phyloP scores from a whole-genome alignment of 2,797 vertebrate genomes.

The Australoheros facetus region DNA sequence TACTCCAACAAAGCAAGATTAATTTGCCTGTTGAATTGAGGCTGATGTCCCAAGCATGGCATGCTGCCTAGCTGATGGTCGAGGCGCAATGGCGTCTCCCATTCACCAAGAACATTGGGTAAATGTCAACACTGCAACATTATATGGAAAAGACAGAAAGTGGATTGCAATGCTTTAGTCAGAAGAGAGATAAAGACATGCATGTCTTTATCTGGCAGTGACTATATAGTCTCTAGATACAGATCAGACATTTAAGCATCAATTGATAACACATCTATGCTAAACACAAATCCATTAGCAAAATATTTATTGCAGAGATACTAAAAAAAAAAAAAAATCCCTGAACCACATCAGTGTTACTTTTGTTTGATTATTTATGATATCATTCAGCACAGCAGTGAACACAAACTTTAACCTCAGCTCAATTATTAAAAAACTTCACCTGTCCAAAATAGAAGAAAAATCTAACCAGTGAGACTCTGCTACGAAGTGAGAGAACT shows the following conservation, averaged over 20 bases:
- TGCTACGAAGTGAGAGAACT: background rate
- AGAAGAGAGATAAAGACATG: background rate
- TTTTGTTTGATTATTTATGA: too few relatives aligned
- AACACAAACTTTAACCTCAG: conserved; percentile 32
- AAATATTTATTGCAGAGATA: conserved; percentile 58
- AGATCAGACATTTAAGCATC: background rate
- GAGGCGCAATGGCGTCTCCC: conserved; percentile 59
- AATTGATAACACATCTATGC: background rate
- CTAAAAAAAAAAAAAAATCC: conserved; percentile 26
- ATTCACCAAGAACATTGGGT: conserved; percentile 48
- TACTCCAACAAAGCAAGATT: conserved; percentile 85
- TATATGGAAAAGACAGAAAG: conserved; percentile 26
- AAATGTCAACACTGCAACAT: conserved; percentile 48
- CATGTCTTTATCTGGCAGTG: background rate
- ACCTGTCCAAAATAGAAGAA: conserved; percentile 26
- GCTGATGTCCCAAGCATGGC: conserved; percentile 66
- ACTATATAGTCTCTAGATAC: background rate
- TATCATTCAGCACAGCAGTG: conserved; percentile 18
- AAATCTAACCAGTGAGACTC: conserved; percentile 6
- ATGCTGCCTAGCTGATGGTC: conserved; percentile 68
- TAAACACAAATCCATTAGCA: conserved; percentile 25
- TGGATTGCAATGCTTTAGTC: conserved; percentile 10
- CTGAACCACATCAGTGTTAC: conserved; percentile 36
- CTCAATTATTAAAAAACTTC: conserved; percentile 43
- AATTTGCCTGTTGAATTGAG: conserved; percentile 84